Base-by-base conservation (phyloP, 2,888 invertebrate genomes). In the Noctua janthina region DNA sequence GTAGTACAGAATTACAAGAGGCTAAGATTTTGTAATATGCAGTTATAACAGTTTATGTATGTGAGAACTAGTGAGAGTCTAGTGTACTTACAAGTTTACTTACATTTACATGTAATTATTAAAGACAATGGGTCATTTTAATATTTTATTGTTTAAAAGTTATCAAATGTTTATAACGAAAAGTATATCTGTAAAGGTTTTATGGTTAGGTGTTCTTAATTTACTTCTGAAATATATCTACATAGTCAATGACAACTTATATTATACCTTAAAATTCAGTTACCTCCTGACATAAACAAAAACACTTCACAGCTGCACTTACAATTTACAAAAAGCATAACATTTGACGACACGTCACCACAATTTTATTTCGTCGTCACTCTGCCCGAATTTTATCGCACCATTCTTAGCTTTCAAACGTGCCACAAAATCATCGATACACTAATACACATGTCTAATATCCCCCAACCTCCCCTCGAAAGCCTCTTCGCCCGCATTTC, bases 381-480 rank as follows among this genome's bases (percentile, higher is more conserved):
- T 86, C 84, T 81, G 69, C 78, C 78, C 82, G 78, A 85, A 84
- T 88, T 87, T 90, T 88, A 89, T 84, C 79, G 78, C 84, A 74
- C 87, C 88, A 88, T 87, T 88, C 88, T 86, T 82, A 51, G 74
- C 78, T 84, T 64, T 74, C 88, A 88, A 90, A 90, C 89, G 88
- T 88, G 87, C 86, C 92, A 88, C 91, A 91, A 95, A 95, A 95
- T 95, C 95, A 94, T 95, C 94, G 94, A 95, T 94, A 94, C 91
- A 92, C 92, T 94, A 94, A 94, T 93, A 93, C 91, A 89, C 87
- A 85, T 83, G 87, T 90, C 86, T 89, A 86, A 91, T 92, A 92
- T 90, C 82, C 81, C 85, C 92, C 87, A 70, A 71, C 83, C 76
- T 85, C 87, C 90, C 88, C 87, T 86, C 74, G 51, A 76, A 90